Evolutionary conservation across 1,140 invertebrate genomes (phyloP), one percentile per base, ranked within the genome.

Genomic region (Brachionus sp.): DNA sequence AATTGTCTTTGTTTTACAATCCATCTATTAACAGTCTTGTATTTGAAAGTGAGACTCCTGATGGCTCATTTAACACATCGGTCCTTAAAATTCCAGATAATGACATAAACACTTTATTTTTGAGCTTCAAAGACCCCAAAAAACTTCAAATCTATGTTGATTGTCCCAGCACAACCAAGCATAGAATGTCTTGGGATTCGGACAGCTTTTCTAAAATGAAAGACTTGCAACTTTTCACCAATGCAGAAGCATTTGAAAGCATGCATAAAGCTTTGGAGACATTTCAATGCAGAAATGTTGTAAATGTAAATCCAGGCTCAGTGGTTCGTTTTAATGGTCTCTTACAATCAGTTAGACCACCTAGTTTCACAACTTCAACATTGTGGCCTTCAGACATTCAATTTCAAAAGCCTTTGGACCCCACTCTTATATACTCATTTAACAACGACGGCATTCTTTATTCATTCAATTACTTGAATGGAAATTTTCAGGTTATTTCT

Each of bases 31-130:
- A 75, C 42, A 75, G 37, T 46, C n/a, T 75, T 4, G 9, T 75
- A 44, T 46, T 75, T 19, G 70, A 75, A 46, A 19, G 10, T 9
- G 42, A 44, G 23, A 75, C 16, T 33, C 10, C 19, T 13, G 39
- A 75, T 0, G 16, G n/a, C 5, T 5, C 9, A 44, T 75, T 46
- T 5, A 75, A 23, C 19, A 44, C n/a, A 19, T 19, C n/a, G 9
- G 39, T 46, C 5, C 19, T 75, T 23, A 75, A 75, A 19, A 25
- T 75, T 3, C 70, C 37, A 23, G 70, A 46, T 12, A 29, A 75
- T n/a, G 39, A 75, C 23, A 25, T 75, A 75, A 75, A 75, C 23
- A 75, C 70, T n/a, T 25, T 75, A 2, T 75, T 75, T 46, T 39
- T 75, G 5, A 46, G 37, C 12, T 75, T 75, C 25, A 46, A 29